phyloP scores from a whole-genome alignment of 2,113 vertebrate species.

The Saimiri boliviensis region DNA sequence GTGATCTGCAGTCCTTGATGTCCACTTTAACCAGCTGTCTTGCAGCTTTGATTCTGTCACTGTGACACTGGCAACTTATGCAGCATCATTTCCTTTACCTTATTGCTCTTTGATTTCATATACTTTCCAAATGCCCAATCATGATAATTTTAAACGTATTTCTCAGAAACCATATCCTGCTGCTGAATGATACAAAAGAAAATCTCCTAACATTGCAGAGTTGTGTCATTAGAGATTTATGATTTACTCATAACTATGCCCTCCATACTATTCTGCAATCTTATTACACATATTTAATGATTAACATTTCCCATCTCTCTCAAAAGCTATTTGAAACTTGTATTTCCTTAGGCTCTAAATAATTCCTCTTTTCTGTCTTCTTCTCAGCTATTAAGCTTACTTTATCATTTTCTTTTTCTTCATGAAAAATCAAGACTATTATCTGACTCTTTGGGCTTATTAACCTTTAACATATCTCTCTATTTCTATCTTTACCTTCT shows the following conservation, averaged over 20 bases:
- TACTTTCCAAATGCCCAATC: not conserved
- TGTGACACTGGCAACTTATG: not conserved
- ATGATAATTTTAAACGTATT: slow-evolving; percentile 14
- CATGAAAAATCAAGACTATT: not conserved
- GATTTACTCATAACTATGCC: not conserved
- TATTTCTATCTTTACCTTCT: not conserved
- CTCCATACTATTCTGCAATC: not conserved
- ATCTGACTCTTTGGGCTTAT: not conserved
- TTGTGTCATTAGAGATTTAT: not conserved
- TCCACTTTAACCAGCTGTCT: not conserved
- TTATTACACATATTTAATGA: not conserved
- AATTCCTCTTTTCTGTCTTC: not conserved
- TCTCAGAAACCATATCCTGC: not conserved
- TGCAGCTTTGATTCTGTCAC: not conserved
- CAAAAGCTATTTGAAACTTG: not conserved
- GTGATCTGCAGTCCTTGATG: not conserved
- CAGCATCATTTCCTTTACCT: not conserved
- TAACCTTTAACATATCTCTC: not conserved
- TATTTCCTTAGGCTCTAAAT: slow-evolving; percentile 9
- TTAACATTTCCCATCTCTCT: not conserved
- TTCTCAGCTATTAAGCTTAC: not conserved
- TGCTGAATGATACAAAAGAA: slow-evolving; percentile 23
- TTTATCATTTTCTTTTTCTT: not conserved
- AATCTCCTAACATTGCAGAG: not conserved
- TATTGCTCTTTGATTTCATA: not conserved